Base-by-base conservation (phyloP, 2,797 vertebrate species). In the Danio tinwini region DNA sequence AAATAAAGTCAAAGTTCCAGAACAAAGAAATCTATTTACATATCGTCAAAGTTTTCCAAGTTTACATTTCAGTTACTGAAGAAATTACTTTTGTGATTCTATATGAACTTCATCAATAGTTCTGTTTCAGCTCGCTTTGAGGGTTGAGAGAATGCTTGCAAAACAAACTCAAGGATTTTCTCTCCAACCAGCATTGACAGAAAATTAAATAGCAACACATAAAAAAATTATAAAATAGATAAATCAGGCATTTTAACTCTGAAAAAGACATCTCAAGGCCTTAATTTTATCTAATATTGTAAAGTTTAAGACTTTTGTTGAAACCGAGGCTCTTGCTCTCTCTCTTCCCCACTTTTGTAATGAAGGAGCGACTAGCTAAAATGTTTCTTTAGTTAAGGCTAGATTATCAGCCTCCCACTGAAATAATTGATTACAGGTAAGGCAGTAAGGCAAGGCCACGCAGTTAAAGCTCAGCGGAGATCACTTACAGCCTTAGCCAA, bases 351-450 rank as follows among this genome's bases (percentile, higher is more conserved):
- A 78, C 83, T 83, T 74, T 56, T 81, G 85, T 84, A 84, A 86
- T 59, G 81, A 78, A 81, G 59, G 68, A 80, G 56, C 14, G 81
- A 83, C 82, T 81, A 76, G 81, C 75, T 82, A 84, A 86, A 86
- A 84, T 82, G 81, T 81, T 84, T 86, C 82, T 84, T 84, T 84
- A 85, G 84, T 85, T 85, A 85, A 87, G 84, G 84, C 71, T 85
- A 85, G 82, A 86, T 85, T 84, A 85, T 84, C 80, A 75, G 81
- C 62, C 78, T 84, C 82, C 75, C 74, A 64, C 72, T 77, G 82
- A 86, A 82, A 84, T 86, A 85, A 87, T 85, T 86, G 83, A 87
- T 87, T 86, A 87, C 82, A 86, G 85, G 82, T 86, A 85, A 86
- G 71, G 80, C 80, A 86, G 86, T 82, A 82, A 78, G 83, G 81